These are phyloP conservation scores for Chelon labrosus DNA, from an alignment of 2,797 vertebrate genomes.

Conservation along the genomic window DNA sequence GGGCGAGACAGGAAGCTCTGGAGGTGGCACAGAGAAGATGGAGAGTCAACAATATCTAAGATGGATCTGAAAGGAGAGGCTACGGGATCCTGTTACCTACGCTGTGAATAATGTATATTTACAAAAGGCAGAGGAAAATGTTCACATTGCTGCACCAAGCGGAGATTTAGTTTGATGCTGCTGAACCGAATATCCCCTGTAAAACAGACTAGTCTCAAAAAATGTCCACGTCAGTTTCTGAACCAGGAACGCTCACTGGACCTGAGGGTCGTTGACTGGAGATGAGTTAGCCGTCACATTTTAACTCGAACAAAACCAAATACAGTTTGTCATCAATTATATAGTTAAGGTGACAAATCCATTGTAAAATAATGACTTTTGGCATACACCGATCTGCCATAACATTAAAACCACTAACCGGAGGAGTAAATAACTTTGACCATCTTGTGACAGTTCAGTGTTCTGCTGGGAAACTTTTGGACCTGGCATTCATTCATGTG, in stretches of 20 bases:
- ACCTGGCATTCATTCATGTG: not conserved
- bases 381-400: too few relatives aligned
- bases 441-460: too few relatives aligned
- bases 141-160: not conserved
- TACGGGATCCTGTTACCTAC: conserved; percentile 4
- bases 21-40: conserved; percentile 19
- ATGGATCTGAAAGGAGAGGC: conserved; percentile 25
- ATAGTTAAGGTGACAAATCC: not conserved
- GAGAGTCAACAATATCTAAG: conserved; percentile 13
- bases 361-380: not conserved
- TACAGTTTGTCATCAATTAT: not conserved
- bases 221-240: not conserved
- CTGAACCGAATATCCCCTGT: not conserved
- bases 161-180: not conserved
- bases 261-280: too few relatives aligned
- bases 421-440: too few relatives aligned
- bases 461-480: too few relatives aligned
- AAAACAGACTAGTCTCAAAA: not conserved
- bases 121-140: not conserved
- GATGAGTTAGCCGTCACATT: not conserved
- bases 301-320: not conserved
- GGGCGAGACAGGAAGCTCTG: not conserved
- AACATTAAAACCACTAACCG: too few relatives aligned
- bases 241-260: not conserved
- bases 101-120: not conserved